Evolutionary conservation across 2,888 invertebrate genomes (phyloP), one percentile per base, ranked within the genome.

Genomic region (Drosophila flavopinicola): DNA sequence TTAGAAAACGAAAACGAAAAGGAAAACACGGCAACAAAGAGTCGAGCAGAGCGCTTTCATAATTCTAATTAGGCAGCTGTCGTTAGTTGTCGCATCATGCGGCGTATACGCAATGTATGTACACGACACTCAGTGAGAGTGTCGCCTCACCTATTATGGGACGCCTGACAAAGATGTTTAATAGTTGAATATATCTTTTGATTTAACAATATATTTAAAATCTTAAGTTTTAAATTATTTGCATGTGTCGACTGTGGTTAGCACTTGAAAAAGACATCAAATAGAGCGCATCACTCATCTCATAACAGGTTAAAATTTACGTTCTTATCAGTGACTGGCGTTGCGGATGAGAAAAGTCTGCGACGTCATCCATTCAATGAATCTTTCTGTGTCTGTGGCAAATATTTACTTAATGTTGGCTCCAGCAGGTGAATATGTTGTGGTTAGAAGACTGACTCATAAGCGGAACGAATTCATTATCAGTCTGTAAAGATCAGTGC

Each of bases 1-100:
- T n/a, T 25, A 24, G 39, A 30, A 30, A 24, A 10, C 9, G 29
- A 17, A 47, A 9, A 17, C 7, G n/a, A n/a, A n/a, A n/a, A n/a
- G n/a, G n/a, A 45, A 17, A 9, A 17, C 7, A 25, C 10, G 35
- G 20, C 37, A 29, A 17, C 10, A 35, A 29, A 48, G 37, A 32
- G 25, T 37, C 35, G 3, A 25, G 23, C 38, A 42, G 24, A 59
- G 49, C 35, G 32, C 58, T 74, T 53, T 60, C 52, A 80, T 80
- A 44, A 60, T 57, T 66, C 66, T 66, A 77, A 80, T 79, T 79
- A 66, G 71, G 63, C 83, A 82, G 67, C 83, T 77, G 75, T 82
- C 75, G 47, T 29, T 51, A 35, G 57, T 20, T 42, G 58, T 59
- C 56, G 47, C 24, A 29, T 13, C 32, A 42, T 48, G 30, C 39